These are phyloP conservation scores for Gallinago media DNA, from an alignment of 2,113 vertebrate species.

Conservation along the genomic window DNA sequence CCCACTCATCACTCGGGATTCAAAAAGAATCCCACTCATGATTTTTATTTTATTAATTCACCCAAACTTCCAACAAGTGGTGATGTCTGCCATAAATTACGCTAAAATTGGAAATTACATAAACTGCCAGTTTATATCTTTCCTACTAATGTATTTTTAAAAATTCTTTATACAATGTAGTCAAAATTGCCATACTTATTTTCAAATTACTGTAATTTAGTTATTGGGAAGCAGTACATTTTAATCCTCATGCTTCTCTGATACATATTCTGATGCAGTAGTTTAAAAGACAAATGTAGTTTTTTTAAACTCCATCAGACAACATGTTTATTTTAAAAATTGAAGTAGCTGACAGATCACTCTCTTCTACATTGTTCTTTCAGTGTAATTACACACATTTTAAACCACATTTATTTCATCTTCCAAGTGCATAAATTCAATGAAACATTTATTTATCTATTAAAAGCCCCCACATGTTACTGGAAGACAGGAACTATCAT, in stretches of 20 bases:
- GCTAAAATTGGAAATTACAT: not conserved
- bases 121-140: not conserved
- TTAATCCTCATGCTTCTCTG: constrained; percentile 18
- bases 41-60: not conserved
- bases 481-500: not conserved
- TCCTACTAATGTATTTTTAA: not conserved
- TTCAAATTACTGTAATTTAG: not conserved
- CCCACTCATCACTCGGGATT: no score
- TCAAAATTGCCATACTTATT: not conserved
- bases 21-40: not conserved
- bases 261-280: not conserved
- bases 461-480: not conserved
- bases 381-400: not conserved
- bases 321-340: constrained; percentile 29
- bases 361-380: not conserved
- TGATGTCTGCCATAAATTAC: not conserved
- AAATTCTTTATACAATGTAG: not conserved
- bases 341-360: not conserved
- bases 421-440: not conserved
- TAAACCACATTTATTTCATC: constrained; percentile 17
- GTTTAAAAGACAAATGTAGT: constrained; percentile 32
- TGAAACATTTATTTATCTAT: constrained; percentile 23
- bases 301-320: not conserved
- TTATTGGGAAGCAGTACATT: not conserved
- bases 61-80: not conserved